Base-by-base conservation (phyloP, 2,888 invertebrate genomes). In the Drosophila sordidapex region DNA sequence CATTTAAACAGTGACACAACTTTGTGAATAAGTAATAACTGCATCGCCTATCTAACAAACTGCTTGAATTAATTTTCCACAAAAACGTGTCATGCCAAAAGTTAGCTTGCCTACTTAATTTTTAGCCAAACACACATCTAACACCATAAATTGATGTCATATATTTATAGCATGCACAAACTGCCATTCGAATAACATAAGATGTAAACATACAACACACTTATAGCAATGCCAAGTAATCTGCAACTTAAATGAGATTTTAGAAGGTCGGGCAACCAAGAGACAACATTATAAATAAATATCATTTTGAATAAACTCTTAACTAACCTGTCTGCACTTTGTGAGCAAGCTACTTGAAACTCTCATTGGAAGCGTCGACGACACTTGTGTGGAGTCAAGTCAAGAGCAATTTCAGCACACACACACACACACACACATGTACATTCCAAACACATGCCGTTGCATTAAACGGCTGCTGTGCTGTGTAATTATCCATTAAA, bases 291-390 rank as follows among this genome's bases (percentile, higher is more conserved):
- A 89, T 86, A 89, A 86, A 87, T 89, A 86, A 86, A 86, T 86
- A 86, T 81, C 83, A 86, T 86, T 87, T 82, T 75, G 81, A 89
- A 87, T 82, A 84, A 86, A 89, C 90, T 86, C 81, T 82, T 74
- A 82, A 87, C 85, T 87, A 89, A 86, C 85, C 90, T 89, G 85
- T 86, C 90, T 86, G 76, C 85, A 86, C 85, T 87, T 89, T 87
- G 75, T 68, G 72, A 53, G 64, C 62, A 74, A 69, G 67, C 52
- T 69, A 69, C 73, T 80, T 82, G 69, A 80, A 62, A 56, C 72
- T 59, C 62, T 68, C 60, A 62, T 59, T 74, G 70, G 52, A n/a
- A 60, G 66, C 61, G 59, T 35, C 66, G 70, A 63, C 66, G 70
- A 71, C 66, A 80, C 82, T 73, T 72, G 66, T 76, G 58, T 68